Base-by-base conservation (phyloP, 2,113 vertebrate species). In the Oncorhynchus kisutch region DNA sequence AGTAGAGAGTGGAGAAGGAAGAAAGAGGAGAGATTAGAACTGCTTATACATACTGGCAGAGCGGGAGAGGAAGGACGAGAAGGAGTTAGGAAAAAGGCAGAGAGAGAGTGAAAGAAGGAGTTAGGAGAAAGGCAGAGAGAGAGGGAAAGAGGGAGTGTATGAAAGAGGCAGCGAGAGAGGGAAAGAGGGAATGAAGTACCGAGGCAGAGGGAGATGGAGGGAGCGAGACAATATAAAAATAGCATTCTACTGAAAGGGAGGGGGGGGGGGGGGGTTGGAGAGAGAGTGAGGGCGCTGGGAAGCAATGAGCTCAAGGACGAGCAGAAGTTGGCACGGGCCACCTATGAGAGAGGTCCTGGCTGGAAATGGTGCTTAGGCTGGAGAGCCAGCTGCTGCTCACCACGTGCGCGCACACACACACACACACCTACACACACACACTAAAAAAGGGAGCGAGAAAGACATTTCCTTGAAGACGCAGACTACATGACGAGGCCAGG, bases 11-110 rank as follows among this genome's bases (percentile, higher is more conserved):
- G 66, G 39, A 13, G 49, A 72, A 81, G 70, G 79, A 67, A 67
- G 68, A 87, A 81, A 62, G 81, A 83, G 71, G 82, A 73, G 75
- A 83, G 25, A 80, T 93, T 90, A 86, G 74, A 86, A 80, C 75
- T 78, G 84, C 86, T 83, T 77, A 83, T 71, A 76, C 57, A 22
- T 51, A 24, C 25, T 24, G 48, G 8, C 12, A 70, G 70, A 34
- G 65, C 34, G 24, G 54, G 48, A 64, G 45, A 12, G 73, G 74
- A 74, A 84, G 71, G 18, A 39, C 71, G 78, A 75, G 31, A 1
- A 45, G 18, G 34, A 39, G 34, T 29, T 29, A 70, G 75, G n/a
- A 20, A 72, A 74, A 76, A 85, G 73, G 14, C 31, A 73, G 79
- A 57, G 22, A 71, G 84, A 82, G 79, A 25, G 25, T 84, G 80